Evolutionary conservation across 2,113 vertebrate species (phyloP).

Genomic region (Hystrix brachyura): DNA sequence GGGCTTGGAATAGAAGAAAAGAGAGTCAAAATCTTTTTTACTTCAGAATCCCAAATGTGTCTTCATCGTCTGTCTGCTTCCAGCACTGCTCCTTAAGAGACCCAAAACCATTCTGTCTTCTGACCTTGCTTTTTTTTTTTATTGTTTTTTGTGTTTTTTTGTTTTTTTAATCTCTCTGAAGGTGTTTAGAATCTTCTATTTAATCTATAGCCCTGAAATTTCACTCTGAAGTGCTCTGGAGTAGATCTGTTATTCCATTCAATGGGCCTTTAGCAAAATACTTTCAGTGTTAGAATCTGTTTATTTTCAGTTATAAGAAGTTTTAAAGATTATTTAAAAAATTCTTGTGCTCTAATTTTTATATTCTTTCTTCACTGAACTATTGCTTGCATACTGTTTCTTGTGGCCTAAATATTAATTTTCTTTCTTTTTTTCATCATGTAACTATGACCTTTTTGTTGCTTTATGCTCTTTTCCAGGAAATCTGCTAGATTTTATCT

Average conservation of each 20-base stretch:
- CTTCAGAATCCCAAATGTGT: not conserved
- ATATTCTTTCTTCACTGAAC: not conserved
- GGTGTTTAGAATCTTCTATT: not conserved
- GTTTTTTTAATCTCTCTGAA: slow-evolving; percentile 28
- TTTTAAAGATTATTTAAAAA: not conserved
- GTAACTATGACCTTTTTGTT: not conserved
- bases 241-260: not conserved
- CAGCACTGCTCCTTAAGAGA: not conserved
- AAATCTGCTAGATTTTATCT: slow-evolving; percentile 8
- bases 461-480: not conserved
- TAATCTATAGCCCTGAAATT: not conserved
- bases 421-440: not conserved
- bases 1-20: not conserved
- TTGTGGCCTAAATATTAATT: not conserved
- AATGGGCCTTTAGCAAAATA: not conserved
- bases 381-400: not conserved
- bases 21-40: not conserved
- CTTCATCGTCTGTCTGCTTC: not conserved
- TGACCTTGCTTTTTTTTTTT: not conserved
- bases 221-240: not conserved
- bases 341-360: not conserved
- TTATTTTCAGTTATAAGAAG: not conserved
- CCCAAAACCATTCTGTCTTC: not conserved
- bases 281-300: not conserved
- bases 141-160: too few relatives aligned